Evolutionary conservation across 2,888 invertebrate genomes (phyloP), one percentile per base, ranked within the genome.

Genomic region (Phasia obesa): DNA sequence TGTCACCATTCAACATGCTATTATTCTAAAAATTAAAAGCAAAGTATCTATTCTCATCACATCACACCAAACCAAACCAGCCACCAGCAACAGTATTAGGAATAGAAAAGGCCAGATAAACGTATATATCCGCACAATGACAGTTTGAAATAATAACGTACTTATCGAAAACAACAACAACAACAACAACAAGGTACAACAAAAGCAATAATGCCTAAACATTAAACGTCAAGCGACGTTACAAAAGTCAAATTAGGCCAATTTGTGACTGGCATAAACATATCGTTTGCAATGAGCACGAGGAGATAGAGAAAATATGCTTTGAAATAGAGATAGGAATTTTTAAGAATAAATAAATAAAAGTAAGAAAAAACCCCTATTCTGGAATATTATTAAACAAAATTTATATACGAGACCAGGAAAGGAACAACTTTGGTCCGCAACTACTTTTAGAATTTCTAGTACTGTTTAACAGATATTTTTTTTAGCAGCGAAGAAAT

Each of bases 221-320:
- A 84, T 81, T 82, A 74, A 77, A 78, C 53, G 49, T 71, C 73
- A 73, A 79, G 71, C 83, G 80, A 84, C 51, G 85, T 80, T 85
- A 85, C 84, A 86, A 86, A 86, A 86, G 86, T 86, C 86, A 86
- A 86, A 86, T 86, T 86, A 86, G 85, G 85, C 86, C 86, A 86
- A 86, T 86, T 86, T 86, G 85, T 86, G 79, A 83, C 67, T 79
- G 83, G 83, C 83, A 79, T 83, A 62, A 83, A 73, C 75, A 79
- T 79, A 79, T 78, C 78, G 62, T 59, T 79, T 64, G 27, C 51
- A 51, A 17, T 27, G 23, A 51, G 13, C 55, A 27, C 19, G 5
- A 62, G 23, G 31, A 64, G 31, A 42, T 57, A 27, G 2, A 9
- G 4, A 15, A 42, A 23, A 15, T 59, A 2, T 42, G 1, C 11